Percentiles rank a stretch among this genome's conserved stretches.
These are phyloP conservation scores for Gerris buenoi DNA, from an alignment of 1,140 invertebrate species.

Conservation along the genomic window DNA sequence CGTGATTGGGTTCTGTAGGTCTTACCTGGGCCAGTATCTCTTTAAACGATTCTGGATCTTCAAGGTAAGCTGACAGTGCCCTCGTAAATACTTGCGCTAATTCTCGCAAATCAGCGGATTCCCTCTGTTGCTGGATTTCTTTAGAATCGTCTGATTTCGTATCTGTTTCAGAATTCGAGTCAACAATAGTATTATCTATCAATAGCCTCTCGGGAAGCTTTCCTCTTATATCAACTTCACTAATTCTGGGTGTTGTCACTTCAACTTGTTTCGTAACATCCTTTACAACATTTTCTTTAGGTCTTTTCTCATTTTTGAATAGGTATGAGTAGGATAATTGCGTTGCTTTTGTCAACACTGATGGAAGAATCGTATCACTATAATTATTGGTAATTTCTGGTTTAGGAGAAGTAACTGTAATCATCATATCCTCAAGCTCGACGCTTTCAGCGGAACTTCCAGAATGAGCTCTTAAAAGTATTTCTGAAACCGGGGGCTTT, in stretches of 20 bases:
- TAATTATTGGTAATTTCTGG: constrained; percentile 4
- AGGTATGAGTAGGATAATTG: constrained; percentile 21
- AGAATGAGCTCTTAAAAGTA: constrained; percentile 15
- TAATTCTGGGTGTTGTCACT: not conserved
- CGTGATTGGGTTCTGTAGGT: constrained; percentile 48
- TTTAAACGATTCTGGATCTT: constrained; percentile 61
- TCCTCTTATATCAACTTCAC: not conserved
- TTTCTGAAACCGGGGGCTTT: constrained; percentile 9
- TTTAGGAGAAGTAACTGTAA: constrained; percentile 4
- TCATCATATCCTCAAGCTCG: constrained; percentile 9
- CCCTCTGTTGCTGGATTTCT: constrained; percentile 26
- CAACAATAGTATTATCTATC: not conserved
- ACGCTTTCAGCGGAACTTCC: constrained; percentile 10
- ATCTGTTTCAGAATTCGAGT: not conserved
- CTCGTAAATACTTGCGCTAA: constrained; percentile 67
- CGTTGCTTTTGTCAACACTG: constrained; percentile 21
- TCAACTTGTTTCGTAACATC: not conserved
- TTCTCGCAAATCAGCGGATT: constrained; percentile 42
- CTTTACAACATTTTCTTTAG: not conserved
- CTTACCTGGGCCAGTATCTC: constrained; percentile 54
- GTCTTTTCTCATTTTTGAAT: constrained; percentile 17
- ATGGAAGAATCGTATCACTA: constrained; percentile 12
- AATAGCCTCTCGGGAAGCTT: not conserved
- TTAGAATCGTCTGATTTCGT: constrained; percentile 30
- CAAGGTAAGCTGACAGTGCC: constrained; percentile 59